Percentiles rank a stretch among this genome's conserved stretches.
Evolutionary conservation across 2,888 invertebrate species (phyloP).

Genomic region (Pollenia griseotomentosa): DNA sequence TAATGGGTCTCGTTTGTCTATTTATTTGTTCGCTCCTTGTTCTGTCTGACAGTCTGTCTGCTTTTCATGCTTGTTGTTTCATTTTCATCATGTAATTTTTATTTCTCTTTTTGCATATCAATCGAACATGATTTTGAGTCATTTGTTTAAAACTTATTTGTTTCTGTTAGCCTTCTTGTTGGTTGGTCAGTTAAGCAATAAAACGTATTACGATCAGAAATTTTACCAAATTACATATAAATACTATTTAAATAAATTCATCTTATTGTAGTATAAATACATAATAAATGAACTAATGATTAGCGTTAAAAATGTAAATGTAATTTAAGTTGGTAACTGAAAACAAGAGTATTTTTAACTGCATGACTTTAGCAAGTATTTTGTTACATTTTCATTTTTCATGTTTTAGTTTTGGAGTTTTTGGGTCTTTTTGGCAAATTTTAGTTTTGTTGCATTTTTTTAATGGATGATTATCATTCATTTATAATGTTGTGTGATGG

Average conservation of each 20-base stretch:
- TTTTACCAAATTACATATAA: slow-evolving; percentile 69
- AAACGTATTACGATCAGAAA: slow-evolving; percentile 70
- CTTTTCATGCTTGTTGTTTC: not conserved
- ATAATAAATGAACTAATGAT: slow-evolving; percentile 70
- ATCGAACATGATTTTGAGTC: slow-evolving; percentile 73
- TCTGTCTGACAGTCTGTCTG: slow-evolving; percentile 12
- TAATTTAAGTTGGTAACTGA: slow-evolving; percentile 67
- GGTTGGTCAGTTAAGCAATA: slow-evolving; percentile 59
- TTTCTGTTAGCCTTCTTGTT: slow-evolving; percentile 2
- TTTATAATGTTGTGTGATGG: slow-evolving; percentile 60
- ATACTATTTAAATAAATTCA: slow-evolving; percentile 57
- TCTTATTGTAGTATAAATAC: slow-evolving; percentile 46
- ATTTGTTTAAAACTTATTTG: slow-evolving; percentile 59
- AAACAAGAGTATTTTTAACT: slow-evolving; percentile 12
- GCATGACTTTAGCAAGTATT: slow-evolving; percentile 19
- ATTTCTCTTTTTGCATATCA: slow-evolving; percentile 68
- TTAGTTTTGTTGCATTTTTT: not conserved
- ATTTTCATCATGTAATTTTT: slow-evolving; percentile 59
- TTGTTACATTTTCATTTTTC: slow-evolving; percentile 58
- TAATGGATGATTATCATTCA: slow-evolving; percentile 60
- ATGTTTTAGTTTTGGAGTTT: slow-evolving; percentile 3
- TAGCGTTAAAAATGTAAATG: slow-evolving; percentile 64
- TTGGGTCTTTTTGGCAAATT: not conserved
- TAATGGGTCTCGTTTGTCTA: slow-evolving; percentile 40
- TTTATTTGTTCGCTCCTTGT: slow-evolving; percentile 47